Evolutionary conservation across 2,797 vertebrate species (phyloP).

Genomic region (Hafferia zeledoni): DNA sequence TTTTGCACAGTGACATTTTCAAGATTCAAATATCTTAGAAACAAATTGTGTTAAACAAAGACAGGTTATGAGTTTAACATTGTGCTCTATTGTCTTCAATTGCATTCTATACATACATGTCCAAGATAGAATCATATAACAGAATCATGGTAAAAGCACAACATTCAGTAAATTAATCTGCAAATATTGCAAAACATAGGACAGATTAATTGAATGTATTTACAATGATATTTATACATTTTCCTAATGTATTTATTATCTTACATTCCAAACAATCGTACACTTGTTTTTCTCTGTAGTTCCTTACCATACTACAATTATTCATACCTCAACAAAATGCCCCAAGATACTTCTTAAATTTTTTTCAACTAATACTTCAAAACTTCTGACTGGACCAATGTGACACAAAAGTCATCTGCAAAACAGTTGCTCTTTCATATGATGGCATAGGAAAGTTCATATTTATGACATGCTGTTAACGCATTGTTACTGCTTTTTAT

Average conservation of each 20-base stretch:
- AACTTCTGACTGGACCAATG: not conserved
- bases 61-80: constrained; percentile 10
- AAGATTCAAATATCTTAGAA: constrained; percentile 43
- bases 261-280: not conserved
- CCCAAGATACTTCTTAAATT: not conserved
- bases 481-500: not conserved
- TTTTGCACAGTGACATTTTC: constrained; percentile 53
- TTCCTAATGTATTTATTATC: not conserved
- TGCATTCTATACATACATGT: not conserved
- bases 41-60: constrained; percentile 21
- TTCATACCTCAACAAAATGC: not conserved
- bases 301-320: not conserved
- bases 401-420: not conserved
- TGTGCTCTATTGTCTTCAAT: constrained; percentile 60
- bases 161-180: constrained; percentile 47
- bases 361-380: not conserved
- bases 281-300: not conserved
- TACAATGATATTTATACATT: constrained; percentile 18
- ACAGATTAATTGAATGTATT: constrained; percentile 48
- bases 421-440: not conserved
- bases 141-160: not conserved
- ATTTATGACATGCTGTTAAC: not conserved
- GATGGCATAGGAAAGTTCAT: not conserved
- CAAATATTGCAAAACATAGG: constrained; percentile 63
- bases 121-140: not conserved